phyloP scores from a whole-genome alignment of 2,797 vertebrate species.

The Pelobates cultripes region DNA sequence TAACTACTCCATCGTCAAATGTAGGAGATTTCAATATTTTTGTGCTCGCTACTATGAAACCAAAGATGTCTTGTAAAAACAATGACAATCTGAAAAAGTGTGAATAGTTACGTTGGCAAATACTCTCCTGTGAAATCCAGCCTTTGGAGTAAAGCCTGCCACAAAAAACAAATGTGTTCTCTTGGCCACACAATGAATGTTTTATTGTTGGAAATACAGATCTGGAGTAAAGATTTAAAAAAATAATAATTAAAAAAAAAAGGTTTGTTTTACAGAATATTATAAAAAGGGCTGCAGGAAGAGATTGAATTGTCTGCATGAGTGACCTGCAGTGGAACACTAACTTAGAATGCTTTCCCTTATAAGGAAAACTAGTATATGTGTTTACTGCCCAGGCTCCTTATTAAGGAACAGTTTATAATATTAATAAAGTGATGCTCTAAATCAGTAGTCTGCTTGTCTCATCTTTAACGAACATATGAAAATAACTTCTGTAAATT shows the following conservation, averaged over 20 bases:
- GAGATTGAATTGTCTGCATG: conserved; percentile 33
- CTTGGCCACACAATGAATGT: neutral
- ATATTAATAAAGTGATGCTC: conserved; percentile 61
- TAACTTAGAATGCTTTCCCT: conserved; percentile 59
- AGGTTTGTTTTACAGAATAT: neutral
- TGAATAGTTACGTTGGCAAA: neutral
- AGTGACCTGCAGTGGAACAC: conserved; percentile 63
- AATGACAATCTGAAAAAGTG: neutral
- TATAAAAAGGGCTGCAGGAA: conserved; percentile 5
- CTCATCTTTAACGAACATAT: neutral
- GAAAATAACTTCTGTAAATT: neutral
- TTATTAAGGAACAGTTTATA: conserved; percentile 60
- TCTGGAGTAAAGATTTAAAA: neutral
- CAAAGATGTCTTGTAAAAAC: neutral
- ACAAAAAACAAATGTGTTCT: conserved; percentile 5
- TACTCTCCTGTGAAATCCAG: neutral
- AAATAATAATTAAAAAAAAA: neutral
- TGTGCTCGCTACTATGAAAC: neutral
- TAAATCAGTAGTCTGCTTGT: conserved; percentile 32
- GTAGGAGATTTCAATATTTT: no score
- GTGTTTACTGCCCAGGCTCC: conserved; percentile 60
- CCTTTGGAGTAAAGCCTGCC: neutral
- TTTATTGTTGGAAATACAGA: neutral
- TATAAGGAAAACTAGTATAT: conserved; percentile 60
- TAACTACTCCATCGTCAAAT: no score